A percentile compares a stretch with the other conserved stretches of the same genome.
Conservation (phyloP, 1,140 invertebrate species). For the Pteromalus puparum region DNA sequence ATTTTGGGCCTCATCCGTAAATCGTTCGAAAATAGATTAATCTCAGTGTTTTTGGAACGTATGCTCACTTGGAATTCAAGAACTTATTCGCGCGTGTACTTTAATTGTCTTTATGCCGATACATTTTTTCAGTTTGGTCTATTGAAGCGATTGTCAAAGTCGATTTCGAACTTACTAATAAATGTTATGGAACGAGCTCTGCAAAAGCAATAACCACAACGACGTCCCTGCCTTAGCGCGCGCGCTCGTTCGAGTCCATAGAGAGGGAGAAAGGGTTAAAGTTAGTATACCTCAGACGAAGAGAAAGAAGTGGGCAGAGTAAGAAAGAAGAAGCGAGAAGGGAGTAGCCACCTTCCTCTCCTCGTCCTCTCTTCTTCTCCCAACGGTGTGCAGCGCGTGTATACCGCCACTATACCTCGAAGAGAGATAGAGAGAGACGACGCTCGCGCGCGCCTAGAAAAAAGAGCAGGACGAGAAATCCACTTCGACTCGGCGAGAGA, state of each 20-base stretch:
- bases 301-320: constrained; percentile 10
- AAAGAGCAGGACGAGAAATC: too few relatives aligned
- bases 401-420: not conserved
- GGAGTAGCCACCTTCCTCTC: not conserved
- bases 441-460: not conserved
- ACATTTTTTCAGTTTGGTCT: too few relatives aligned
- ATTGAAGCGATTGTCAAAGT: too few relatives aligned
- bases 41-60: too few relatives aligned
- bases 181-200: not conserved
- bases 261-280: constrained; percentile 42
- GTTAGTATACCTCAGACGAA: constrained; percentile 37
- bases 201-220: not conserved
- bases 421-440: too few relatives aligned
- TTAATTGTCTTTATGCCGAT: too few relatives aligned
- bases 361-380: too few relatives aligned
- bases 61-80: too few relatives aligned
- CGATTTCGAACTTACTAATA: too few relatives aligned
- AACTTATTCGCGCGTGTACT: too few relatives aligned
- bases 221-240: constrained; percentile 16
- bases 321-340: constrained; percentile 21
- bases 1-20: too few relatives aligned
- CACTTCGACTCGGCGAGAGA: not conserved
- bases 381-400: not conserved
- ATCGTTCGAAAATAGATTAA: too few relatives aligned
- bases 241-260: not conserved